Percentiles rank a stretch among this genome's conserved stretches.
These are phyloP conservation scores for Lates japonicus DNA, from an alignment of 2,797 vertebrate genomes.

Conservation along the genomic window DNA sequence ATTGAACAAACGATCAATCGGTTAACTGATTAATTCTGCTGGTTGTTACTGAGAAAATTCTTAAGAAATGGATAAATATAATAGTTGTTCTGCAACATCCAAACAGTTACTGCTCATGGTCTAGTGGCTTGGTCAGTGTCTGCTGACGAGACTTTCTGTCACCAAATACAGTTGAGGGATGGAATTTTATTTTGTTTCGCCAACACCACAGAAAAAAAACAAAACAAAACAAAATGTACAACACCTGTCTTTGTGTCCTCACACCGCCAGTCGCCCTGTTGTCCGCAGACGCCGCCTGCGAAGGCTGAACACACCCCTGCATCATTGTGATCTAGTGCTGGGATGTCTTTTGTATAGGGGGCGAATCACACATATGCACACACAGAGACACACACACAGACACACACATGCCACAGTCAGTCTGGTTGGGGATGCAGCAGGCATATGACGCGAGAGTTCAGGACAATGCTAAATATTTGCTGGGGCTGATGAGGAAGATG, in stretches of 20 bases:
- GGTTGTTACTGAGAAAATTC: no score
- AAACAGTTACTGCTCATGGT: not conserved
- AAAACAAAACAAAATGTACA: not conserved
- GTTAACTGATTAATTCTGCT: no score
- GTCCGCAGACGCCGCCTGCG: constrained; percentile 5
- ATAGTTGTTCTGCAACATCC: no score
- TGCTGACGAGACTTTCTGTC: no score
- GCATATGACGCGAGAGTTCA: constrained; percentile 38
- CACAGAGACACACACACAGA: constrained; percentile 21
- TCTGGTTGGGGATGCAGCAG: constrained; percentile 35
- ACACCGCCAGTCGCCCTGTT: not conserved
- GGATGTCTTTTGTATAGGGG: constrained; percentile 26
- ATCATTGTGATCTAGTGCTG: constrained; percentile 29
- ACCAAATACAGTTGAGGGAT: not conserved
- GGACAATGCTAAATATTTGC: constrained; percentile 32
- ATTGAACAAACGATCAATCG: no score
- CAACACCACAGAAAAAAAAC: no score
- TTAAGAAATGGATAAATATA: no score
- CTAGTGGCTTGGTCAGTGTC: not conserved
- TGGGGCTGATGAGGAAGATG: constrained; percentile 36
- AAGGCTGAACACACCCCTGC: not conserved
- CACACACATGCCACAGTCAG: constrained; percentile 10
- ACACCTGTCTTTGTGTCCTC: constrained; percentile 4
- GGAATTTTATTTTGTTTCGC: not conserved
- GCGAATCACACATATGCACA: not conserved